Percentiles rank a stretch among this genome's conserved stretches.
These are phyloP conservation scores for Beroe ovata DNA, from an alignment of 37 sponge, comb jelly and placozoan species.

Conservation along the genomic window DNA sequence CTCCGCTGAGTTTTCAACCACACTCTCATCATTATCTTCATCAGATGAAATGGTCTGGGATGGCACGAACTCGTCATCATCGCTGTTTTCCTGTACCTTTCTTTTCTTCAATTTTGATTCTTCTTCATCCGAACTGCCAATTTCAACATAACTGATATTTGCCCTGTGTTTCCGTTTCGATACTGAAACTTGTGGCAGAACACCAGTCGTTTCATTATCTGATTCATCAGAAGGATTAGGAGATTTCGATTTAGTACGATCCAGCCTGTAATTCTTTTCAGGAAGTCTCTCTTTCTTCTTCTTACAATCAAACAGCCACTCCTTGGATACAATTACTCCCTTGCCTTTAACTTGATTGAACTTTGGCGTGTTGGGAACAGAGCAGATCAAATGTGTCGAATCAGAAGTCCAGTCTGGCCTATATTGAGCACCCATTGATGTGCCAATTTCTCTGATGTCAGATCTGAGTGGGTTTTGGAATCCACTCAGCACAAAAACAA, in stretches of 20 bases:
- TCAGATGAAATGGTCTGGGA: neutral
- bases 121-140: neutral
- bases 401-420: slow-evolving; percentile 34
- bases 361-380: slow-evolving; percentile 46
- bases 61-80: neutral
- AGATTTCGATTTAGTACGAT: neutral
- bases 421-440: slow-evolving; percentile 41
- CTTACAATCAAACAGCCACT: slow-evolving; percentile 57
- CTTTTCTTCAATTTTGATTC: neutral
- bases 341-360: slow-evolving; percentile 62
- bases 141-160: neutral
- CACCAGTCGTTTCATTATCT: neutral
- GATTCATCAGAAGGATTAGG: neutral
- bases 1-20: neutral
- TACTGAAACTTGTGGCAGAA: neutral
- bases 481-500: slow-evolving; percentile 58
- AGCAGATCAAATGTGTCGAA: slow-evolving; percentile 35
- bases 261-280: slow-evolving; percentile 20
- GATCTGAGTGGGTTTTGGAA: slow-evolving; percentile 54
- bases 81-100: neutral
- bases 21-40: neutral
- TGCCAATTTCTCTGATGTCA: slow-evolving; percentile 31
- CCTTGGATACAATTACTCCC: slow-evolving; percentile 29
- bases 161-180: neutral
- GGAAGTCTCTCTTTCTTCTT: neutral